Evolutionary conservation across 2,113 vertebrate species (phyloP), one percentile per base, ranked within the genome.

Genomic region (Ellobius talpinus): DNA sequence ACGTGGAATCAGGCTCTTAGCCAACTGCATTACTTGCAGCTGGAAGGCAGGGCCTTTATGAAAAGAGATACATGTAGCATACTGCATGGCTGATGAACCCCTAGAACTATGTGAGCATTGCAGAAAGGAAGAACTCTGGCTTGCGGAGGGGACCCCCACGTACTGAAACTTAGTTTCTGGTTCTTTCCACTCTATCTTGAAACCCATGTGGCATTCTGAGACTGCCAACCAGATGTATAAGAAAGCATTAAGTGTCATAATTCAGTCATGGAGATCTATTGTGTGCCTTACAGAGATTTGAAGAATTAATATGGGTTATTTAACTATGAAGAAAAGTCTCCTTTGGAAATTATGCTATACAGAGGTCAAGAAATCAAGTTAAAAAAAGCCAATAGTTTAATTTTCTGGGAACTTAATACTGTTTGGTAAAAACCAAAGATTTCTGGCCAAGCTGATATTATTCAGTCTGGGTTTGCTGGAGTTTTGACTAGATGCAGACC

Each of bases 231-330:
- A 82, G 9, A 55, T n/a, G 73, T 55, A 14, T 73, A 68, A 72
- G 85, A 73, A 63, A 42, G 36, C 68, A 29, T 74, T 86, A 17
- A 66, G 12, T 55, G 39, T 66, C 39, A 29, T 8, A 23, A 2
- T 47, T 21, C 45, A 55, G 74, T 76, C 50, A 52, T 10, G 10
- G 7, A 78, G 23, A 61, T 16, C 39, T 13, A 2, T 87, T 63
- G 87, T 74, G 87, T 68, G 82, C 68, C 52, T 86, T 91, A 55
- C 26, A 65, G 85, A 91, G 70, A 79, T 78, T 26, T 78, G 63
- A 85, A 73, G 31, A 7, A 70, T 58, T 42, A 11, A 0, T 39
- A 14, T 87, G 50, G n/a, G 84, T 95, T 84, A 88, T 23, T 70
- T 29, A 85, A 66, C 14, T 9, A 81, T 36, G 74, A 36, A 24